These are phyloP conservation scores for Coelinius sp. DNA, from an alignment of 2,888 invertebrate genomes.

Conservation along the genomic window DNA sequence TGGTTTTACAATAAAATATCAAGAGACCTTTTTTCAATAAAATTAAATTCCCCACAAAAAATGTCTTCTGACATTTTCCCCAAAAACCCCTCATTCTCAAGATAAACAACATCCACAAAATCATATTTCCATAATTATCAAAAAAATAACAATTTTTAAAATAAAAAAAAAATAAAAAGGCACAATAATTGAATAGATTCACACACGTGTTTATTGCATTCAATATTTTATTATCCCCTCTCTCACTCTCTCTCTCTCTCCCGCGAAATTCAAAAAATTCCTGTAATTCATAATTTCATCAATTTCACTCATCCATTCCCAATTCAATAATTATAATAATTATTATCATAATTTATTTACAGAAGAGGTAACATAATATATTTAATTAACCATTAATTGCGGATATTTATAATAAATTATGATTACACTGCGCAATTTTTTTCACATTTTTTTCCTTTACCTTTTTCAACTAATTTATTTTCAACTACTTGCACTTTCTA, in stretches of 20 bases:
- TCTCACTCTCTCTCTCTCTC: constrained; percentile 48
- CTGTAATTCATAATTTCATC: too few relatives aligned
- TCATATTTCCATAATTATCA: too few relatives aligned
- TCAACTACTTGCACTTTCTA: constrained; percentile 35
- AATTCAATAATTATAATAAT: constrained; percentile 52
- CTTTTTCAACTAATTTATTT: constrained; percentile 14
- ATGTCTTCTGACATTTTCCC: too few relatives aligned
- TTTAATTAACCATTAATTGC: constrained; percentile 51
- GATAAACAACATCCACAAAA: too few relatives aligned
- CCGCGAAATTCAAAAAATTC: background rate
- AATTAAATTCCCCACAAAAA: too few relatives aligned
- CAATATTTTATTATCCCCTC: constrained; percentile 46
- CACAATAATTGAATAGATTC: constrained; percentile 30
- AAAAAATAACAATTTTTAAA: too few relatives aligned
- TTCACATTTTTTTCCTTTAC: constrained; percentile 25
- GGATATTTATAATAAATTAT: constrained; percentile 59
- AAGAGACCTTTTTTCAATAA: too few relatives aligned
- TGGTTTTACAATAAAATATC: too few relatives aligned
- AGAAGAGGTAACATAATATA: constrained; percentile 62
- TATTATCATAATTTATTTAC: constrained; percentile 62
- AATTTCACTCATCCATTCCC: background rate
- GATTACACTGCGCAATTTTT: constrained; percentile 54
- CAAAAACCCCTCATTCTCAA: too few relatives aligned
- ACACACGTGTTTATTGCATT: constrained; percentile 42
- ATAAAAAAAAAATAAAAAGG: too few relatives aligned